Percentiles rank a stretch among this genome's conserved stretches.
Evolutionary conservation across 2,797 vertebrate genomes (phyloP).

Genomic region (Alcedo quadribrachys): DNA sequence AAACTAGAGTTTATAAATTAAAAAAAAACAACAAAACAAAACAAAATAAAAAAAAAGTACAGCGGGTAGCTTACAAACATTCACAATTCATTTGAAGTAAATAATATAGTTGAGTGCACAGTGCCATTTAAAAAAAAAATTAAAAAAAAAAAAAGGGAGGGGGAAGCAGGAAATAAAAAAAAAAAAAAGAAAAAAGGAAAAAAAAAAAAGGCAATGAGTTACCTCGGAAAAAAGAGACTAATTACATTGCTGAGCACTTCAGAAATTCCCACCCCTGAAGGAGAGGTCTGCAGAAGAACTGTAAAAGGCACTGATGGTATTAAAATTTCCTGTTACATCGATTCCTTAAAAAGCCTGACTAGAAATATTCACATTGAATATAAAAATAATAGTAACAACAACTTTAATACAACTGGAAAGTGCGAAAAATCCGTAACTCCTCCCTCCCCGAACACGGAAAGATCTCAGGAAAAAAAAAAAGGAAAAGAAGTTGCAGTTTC

Average conservation of each 20-base stretch:
- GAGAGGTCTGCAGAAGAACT: conserved; percentile 1
- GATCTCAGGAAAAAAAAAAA: conserved; percentile 48
- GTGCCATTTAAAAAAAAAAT: conserved; percentile 60
- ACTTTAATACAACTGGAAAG: conserved; percentile 82
- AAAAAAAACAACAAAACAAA: background rate
- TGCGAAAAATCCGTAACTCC: conserved; percentile 73
- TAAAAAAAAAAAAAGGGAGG: background rate
- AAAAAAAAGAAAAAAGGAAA: background rate
- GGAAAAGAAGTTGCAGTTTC: conserved; percentile 37
- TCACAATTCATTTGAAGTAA: conserved; percentile 76
- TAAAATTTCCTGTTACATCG: conserved; percentile 12
- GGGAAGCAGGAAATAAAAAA: background rate
- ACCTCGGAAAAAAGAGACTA: conserved; percentile 21
- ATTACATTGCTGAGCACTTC: conserved; percentile 33
- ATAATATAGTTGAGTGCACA: conserved; percentile 78
- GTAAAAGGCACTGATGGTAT: conserved; percentile 49
- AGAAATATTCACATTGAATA: conserved; percentile 81
- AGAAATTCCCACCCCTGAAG: background rate
- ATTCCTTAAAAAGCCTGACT: conserved; percentile 53
- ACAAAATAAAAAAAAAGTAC: conserved; percentile 25
- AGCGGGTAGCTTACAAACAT: conserved; percentile 76
- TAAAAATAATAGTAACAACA: conserved; percentile 75
- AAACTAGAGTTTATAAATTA: conserved; percentile 84
- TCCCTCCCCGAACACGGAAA: conserved; percentile 56
- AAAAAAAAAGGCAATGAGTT: background rate